These are phyloP conservation scores for Electrona antarctica DNA, from an alignment of 2,113 vertebrate species.

Conservation along the genomic window DNA sequence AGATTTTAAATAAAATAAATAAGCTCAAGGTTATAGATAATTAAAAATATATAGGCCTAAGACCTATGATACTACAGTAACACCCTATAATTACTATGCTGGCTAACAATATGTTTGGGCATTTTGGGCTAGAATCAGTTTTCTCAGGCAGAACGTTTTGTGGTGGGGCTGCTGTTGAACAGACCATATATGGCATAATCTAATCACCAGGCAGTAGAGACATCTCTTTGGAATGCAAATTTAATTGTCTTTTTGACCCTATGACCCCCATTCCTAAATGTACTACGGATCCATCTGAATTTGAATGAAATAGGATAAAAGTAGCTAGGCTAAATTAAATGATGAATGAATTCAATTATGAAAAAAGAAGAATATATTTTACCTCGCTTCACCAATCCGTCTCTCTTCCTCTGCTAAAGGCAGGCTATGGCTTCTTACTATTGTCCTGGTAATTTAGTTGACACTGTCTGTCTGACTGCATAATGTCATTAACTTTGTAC, in stretches of 20 bases:
- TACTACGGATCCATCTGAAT: conserved; percentile 31
- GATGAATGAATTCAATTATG: background rate
- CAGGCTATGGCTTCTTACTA: background rate
- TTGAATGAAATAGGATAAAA: background rate
- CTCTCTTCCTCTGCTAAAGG: background rate
- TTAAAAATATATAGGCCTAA: too few relatives aligned
- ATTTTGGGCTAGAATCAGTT: too few relatives aligned
- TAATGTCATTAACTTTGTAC: background rate
- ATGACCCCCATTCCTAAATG: conserved; percentile 49
- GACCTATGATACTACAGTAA: too few relatives aligned
- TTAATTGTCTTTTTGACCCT: background rate
- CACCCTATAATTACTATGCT: too few relatives aligned
- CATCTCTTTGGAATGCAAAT: too few relatives aligned
- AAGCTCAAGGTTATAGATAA: too few relatives aligned
- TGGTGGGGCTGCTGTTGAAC: too few relatives aligned
- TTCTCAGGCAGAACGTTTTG: too few relatives aligned
- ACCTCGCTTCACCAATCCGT: background rate
- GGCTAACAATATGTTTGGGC: too few relatives aligned
- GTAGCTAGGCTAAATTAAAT: background rate
- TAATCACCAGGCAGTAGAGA: too few relatives aligned
- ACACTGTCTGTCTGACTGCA: background rate
- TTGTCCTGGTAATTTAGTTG: background rate
- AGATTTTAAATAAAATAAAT: too few relatives aligned
- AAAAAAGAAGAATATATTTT: background rate
- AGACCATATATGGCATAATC: too few relatives aligned